phyloP scores from a whole-genome alignment of 2,797 vertebrate genomes.

The Telmatherina bonti region DNA sequence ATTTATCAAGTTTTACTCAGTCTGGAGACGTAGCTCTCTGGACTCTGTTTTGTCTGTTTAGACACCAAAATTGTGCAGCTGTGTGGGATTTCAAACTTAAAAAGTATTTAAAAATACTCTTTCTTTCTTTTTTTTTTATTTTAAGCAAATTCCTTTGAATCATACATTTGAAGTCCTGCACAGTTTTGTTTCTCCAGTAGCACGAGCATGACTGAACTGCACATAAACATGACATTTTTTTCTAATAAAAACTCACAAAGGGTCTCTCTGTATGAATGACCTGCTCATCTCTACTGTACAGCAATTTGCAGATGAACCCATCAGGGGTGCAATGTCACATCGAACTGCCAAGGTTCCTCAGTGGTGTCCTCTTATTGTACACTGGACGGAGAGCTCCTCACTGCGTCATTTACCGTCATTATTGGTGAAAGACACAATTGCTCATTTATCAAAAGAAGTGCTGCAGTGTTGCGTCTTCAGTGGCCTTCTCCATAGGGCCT shows the following conservation, averaged over 20 bases:
- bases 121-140: too few relatives aligned
- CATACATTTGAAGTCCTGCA: neutral
- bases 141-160: neutral
- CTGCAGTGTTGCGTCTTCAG: constrained; percentile 49
- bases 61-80: too few relatives aligned
- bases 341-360: constrained; percentile 41
- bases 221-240: constrained; percentile 1
- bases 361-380: constrained; percentile 45
- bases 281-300: constrained; percentile 26
- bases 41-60: too few relatives aligned
- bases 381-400: constrained; percentile 45
- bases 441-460: constrained; percentile 70
- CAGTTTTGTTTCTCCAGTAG: neutral
- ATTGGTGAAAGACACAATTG: constrained; percentile 70
- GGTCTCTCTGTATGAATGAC: constrained; percentile 34
- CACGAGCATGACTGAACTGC: constrained; percentile 5
- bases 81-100: too few relatives aligned
- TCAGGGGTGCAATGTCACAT: constrained; percentile 49
- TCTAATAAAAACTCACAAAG: constrained; percentile 37
- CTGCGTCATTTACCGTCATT: constrained; percentile 66
- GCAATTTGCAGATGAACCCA: constrained; percentile 41
- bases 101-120: too few relatives aligned
- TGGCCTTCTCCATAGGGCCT: constrained; percentile 45
- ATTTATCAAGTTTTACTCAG: too few relatives aligned
- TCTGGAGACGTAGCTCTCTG: too few relatives aligned